Evolutionary conservation across 2,888 invertebrate species (phyloP), one percentile per base, ranked within the genome.

Genomic region (Campaea margaritaria): DNA sequence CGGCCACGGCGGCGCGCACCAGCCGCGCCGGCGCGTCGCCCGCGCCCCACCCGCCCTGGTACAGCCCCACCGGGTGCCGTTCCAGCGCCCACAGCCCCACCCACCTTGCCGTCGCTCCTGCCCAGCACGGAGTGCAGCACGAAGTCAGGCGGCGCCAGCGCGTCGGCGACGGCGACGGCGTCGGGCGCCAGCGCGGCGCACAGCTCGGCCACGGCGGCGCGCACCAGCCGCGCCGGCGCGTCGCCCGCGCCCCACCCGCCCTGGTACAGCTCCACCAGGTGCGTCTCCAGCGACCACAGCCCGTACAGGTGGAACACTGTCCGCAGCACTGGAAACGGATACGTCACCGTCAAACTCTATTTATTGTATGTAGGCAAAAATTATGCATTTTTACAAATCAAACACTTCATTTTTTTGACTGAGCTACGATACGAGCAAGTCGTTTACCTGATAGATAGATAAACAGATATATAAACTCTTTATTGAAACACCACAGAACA

Each of bases 101-200:
- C 85, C 75, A 96, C 96, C 91, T 95, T 94, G 65, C 98, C 98
- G 91, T 98, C 96, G 28, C 97, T 95, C 76, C 93, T 94, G 51
- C 97, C 98, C 14, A 98, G 93, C 36, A 96, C 95, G 0, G 98
- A 98, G 86, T 97, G 96, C 12, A 98, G 91, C 36, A 97, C 95
- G 81, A 96, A 98, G 88, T 98, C 98, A 0, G 98, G 96, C 0
- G 97, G 97, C 2, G 98, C 96, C 27, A 98, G 92, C 28, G 96
- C 96, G 82, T 99, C 98, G 2, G 96, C 96, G 2, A 98, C 93
- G 0, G 95, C 89, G 0, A 98, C 95, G 0, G 96, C 93, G 39
- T 97, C 96, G 10, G 94, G 93, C 85, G 96, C 96, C n/a, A 98
- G 75, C 13, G 93, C 92, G 0, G 79, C 82, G 79, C 97, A 98